Percentiles rank a stretch among this genome's conserved stretches.
These are phyloP conservation scores for Mimumesa dahlbomi DNA, from an alignment of 2,888 invertebrate genomes.

Conservation along the genomic window DNA sequence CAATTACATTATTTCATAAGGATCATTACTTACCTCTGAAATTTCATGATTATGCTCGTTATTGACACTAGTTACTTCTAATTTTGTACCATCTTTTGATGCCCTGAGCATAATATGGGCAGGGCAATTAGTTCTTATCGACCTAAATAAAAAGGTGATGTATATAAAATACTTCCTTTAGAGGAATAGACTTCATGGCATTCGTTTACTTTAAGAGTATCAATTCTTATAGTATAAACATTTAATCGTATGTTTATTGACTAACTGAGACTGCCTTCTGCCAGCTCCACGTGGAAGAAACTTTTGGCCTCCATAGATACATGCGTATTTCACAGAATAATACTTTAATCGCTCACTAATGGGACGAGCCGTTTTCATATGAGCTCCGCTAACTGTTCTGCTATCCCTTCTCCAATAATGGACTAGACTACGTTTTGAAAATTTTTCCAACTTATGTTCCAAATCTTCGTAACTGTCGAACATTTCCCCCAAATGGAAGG, in stretches of 20 bases:
- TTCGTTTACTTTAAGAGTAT: conserved; percentile 2
- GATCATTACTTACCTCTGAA: conserved; percentile 70
- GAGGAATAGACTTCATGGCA: not conserved
- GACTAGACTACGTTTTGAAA: conserved; percentile 78
- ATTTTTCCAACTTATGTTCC: conserved; percentile 75
- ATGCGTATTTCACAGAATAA: conserved; percentile 80
- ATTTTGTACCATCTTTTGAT: conserved; percentile 79
- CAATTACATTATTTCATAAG: not conserved
- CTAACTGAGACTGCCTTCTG: conserved; percentile 77
- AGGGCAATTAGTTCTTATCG: conserved; percentile 79
- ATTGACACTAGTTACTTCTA: conserved; percentile 80
- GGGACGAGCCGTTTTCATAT: conserved; percentile 79
- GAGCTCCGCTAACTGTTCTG: conserved; percentile 80
- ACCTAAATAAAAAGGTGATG: conserved; percentile 59
- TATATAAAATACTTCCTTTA: conserved; percentile 7
- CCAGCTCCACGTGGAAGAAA: conserved; percentile 78
- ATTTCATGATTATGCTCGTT: conserved; percentile 81
- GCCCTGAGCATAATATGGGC: conserved; percentile 80
- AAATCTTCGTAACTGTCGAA: conserved; percentile 79
- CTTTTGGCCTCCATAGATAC: conserved; percentile 80
- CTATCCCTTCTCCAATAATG: conserved; percentile 81
- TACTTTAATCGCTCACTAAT: conserved; percentile 78
- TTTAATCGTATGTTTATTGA: conserved; percentile 28
- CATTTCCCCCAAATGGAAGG: conserved; percentile 78
- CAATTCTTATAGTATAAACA: not conserved